These are phyloP conservation scores for Coreoperca whiteheadi DNA, from an alignment of 2,113 vertebrate genomes.

Conservation along the genomic window DNA sequence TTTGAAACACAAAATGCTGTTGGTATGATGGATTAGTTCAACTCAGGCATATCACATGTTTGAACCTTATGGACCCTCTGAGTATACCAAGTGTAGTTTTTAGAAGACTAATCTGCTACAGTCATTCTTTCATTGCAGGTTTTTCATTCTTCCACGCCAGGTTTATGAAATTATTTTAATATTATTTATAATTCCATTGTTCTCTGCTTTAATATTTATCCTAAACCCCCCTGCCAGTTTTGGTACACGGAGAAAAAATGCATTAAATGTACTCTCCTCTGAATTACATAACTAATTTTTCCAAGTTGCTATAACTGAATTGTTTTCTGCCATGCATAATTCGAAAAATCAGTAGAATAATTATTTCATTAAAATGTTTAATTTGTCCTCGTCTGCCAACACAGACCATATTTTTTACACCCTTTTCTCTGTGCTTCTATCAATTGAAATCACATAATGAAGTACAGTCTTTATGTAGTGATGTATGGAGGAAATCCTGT, in stretches of 20 bases:
- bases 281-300: slow-evolving; percentile 57
- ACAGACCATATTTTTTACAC: slow-evolving; percentile 50
- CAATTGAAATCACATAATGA: slow-evolving; percentile 80
- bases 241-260: slow-evolving; percentile 15
- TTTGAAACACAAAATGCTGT: neutral
- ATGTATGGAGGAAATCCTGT: slow-evolving; percentile 77
- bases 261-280: slow-evolving; percentile 53
- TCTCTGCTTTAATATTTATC: slow-evolving; percentile 14
- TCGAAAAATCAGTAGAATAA: slow-evolving; percentile 68
- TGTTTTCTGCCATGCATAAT: slow-evolving; percentile 68
- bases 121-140: neutral
- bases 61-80: neutral
- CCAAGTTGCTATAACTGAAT: slow-evolving; percentile 60
- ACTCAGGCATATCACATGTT: neutral
- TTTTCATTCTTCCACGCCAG: neutral
- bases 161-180: neutral
- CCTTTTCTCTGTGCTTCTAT: slow-evolving; percentile 60
- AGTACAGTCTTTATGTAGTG: slow-evolving; percentile 67
- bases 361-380: slow-evolving; percentile 77
- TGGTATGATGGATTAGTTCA: slow-evolving; percentile 1
- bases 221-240: slow-evolving; percentile 5
- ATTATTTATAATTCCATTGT: neutral
- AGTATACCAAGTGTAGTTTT: neutral
- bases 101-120: neutral
- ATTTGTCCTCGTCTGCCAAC: slow-evolving; percentile 71